Conservation (phyloP, 2,797 vertebrate species). For the Pantherophis alleghaniensis region DNA sequence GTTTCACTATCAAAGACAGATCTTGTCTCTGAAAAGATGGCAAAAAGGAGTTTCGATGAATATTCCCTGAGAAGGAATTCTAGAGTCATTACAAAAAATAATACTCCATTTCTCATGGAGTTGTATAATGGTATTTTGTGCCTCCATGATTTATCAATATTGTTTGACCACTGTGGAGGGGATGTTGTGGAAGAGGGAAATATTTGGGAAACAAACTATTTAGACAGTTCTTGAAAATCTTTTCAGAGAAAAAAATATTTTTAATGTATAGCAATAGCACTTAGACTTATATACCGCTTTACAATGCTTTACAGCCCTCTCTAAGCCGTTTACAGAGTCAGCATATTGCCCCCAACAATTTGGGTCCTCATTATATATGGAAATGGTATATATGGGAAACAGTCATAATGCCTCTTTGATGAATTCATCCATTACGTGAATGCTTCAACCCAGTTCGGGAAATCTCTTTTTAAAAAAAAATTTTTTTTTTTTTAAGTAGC, state of each 20-base stretch:
- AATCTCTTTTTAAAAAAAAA: not conserved
- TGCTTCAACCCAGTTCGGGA: not conserved
- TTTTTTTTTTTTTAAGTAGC: not conserved
- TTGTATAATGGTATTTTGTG: not conserved
- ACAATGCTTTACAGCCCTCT: too few relatives aligned
- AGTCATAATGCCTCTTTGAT: not conserved
- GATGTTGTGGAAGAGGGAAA: not conserved
- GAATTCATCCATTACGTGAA: not conserved
- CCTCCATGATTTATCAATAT: not conserved
- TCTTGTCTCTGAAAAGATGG: not conserved
- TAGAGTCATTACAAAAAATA: not conserved
- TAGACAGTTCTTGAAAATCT: not conserved
- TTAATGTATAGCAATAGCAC: not conserved
- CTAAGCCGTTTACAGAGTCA: too few relatives aligned
- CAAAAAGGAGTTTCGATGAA: not conserved
- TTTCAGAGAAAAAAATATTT: not conserved
- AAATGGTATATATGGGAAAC: not conserved
- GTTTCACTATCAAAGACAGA: not conserved
- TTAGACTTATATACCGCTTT: too few relatives aligned
- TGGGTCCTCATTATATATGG: too few relatives aligned
- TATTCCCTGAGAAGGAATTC: not conserved
- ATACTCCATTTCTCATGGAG: not conserved
- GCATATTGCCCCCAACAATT: too few relatives aligned
- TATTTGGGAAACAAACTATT: not conserved
- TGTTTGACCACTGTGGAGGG: not conserved